Evolutionary conservation across 2,797 vertebrate species (phyloP).

Genomic region (Gouania willdenowi): DNA sequence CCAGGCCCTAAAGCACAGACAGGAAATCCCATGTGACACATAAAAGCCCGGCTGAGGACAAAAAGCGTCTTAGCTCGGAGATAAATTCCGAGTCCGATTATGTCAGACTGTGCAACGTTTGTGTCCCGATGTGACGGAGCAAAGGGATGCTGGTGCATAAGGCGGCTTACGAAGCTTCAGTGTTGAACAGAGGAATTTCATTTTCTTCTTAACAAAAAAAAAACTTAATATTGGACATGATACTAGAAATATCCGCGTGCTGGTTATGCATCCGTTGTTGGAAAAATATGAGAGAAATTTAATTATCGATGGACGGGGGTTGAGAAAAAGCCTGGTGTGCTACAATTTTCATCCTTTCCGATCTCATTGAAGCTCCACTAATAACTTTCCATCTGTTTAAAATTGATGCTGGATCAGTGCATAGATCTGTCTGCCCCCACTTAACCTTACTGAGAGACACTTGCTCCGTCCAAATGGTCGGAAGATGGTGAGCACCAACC

Average conservation of each 20-base stretch:
- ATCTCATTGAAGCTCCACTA: constrained; percentile 45
- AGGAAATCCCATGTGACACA: constrained; percentile 1
- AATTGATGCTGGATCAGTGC: constrained; percentile 51
- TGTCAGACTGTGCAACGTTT: constrained; percentile 13
- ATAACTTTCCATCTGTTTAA: constrained; percentile 56
- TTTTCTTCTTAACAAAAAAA: background rate
- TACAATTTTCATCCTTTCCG: constrained; percentile 21
- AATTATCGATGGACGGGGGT: constrained; percentile 17
- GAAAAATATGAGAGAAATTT: background rate
- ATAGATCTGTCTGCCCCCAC: constrained; percentile 53
- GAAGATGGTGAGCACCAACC: background rate
- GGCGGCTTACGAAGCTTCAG: background rate
- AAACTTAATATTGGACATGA: too few relatives aligned
- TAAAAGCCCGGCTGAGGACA: constrained; percentile 9
- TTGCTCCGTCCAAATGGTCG: constrained; percentile 19
- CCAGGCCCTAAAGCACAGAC: background rate
- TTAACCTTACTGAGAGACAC: constrained; percentile 46
- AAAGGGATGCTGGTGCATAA: background rate
- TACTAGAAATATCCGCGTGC: background rate
- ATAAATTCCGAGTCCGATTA: constrained; percentile 16
- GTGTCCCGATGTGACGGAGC: constrained; percentile 17
- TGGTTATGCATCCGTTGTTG: background rate
- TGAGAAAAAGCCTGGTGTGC: constrained; percentile 28
- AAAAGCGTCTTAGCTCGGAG: constrained; percentile 10
- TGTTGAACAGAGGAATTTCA: background rate